phyloP scores from a whole-genome alignment of 2,888 invertebrate species.

The Chymomyza amoena region DNA sequence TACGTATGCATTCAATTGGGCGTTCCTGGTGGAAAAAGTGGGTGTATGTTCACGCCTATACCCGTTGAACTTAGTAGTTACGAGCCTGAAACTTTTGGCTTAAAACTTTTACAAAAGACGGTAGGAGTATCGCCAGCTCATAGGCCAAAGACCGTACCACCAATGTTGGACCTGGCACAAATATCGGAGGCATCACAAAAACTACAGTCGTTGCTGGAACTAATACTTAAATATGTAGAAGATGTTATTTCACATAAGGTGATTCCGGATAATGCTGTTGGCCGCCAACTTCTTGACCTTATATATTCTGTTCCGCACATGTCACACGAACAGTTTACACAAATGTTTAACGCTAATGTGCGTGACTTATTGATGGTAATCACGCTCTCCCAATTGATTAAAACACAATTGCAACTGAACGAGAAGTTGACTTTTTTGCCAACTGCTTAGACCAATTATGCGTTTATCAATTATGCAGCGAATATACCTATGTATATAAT shows the following conservation, averaged over 20 bases:
- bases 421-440: conserved; percentile 95
- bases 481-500: too few relatives aligned
- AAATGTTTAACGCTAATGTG: conserved; percentile 96
- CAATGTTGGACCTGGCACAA: conserved; percentile 87
- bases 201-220: conserved; percentile 87
- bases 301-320: conserved; percentile 95
- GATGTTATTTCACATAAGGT: conserved; percentile 91
- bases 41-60: conserved; percentile 98
- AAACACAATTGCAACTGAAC: conserved; percentile 96
- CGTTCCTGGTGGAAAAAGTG: conserved; percentile 95
- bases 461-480: too few relatives aligned
- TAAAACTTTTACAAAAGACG: conserved; percentile 92
- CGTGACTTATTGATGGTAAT: conserved; percentile 99
- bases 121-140: conserved; percentile 81
- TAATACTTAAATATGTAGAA: conserved; percentile 91
- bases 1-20: conserved; percentile 96
- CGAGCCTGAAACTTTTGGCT: conserved; percentile 92
- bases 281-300: conserved; percentile 92
- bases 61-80: conserved; percentile 93
- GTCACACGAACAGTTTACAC: conserved; percentile 92
- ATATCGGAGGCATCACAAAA: conserved; percentile 91
- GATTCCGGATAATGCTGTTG: conserved; percentile 91
- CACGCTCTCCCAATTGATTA: conserved; percentile 96
- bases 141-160: conserved; percentile 84
- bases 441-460: conserved; percentile 69